Evolutionary conservation across 2,888 invertebrate genomes (phyloP).

Genomic region (Caenorhabditis angaria): DNA sequence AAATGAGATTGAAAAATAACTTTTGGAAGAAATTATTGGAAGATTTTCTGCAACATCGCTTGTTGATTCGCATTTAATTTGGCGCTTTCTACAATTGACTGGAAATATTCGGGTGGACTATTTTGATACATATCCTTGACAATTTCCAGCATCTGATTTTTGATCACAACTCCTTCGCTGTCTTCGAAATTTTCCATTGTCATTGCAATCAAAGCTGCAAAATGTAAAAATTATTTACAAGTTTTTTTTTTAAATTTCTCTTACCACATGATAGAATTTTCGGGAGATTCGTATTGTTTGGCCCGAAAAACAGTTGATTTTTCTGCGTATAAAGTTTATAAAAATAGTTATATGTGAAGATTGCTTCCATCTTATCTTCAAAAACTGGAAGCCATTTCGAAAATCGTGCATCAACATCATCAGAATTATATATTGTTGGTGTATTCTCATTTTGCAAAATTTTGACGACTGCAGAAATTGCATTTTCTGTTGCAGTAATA

Average conservation of each 20-base stretch:
- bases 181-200: not conserved
- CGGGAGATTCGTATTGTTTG: not conserved
- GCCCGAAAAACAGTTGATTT: constrained; percentile 77
- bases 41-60: too few relatives aligned
- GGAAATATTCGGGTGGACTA: too few relatives aligned
- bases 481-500: constrained; percentile 88
- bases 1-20: too few relatives aligned
- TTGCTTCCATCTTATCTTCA: constrained; percentile 93
- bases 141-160: not conserved
- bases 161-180: not conserved
- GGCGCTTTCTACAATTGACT: too few relatives aligned
- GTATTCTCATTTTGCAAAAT: constrained; percentile 78
- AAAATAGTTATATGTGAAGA: constrained; percentile 90
- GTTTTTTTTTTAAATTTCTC: not conserved
- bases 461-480: constrained; percentile 95
- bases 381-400: constrained; percentile 92
- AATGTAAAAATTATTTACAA: not conserved
- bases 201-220: not conserved
- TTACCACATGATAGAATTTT: not conserved
- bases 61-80: too few relatives aligned
- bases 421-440: constrained; percentile 43
- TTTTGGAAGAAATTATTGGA: too few relatives aligned
- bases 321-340: constrained; percentile 86
- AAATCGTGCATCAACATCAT: constrained; percentile 69
- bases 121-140: too few relatives aligned